Base-by-base conservation (phyloP, 2,113 vertebrate genomes). In the Xenopus laevis region DNA sequence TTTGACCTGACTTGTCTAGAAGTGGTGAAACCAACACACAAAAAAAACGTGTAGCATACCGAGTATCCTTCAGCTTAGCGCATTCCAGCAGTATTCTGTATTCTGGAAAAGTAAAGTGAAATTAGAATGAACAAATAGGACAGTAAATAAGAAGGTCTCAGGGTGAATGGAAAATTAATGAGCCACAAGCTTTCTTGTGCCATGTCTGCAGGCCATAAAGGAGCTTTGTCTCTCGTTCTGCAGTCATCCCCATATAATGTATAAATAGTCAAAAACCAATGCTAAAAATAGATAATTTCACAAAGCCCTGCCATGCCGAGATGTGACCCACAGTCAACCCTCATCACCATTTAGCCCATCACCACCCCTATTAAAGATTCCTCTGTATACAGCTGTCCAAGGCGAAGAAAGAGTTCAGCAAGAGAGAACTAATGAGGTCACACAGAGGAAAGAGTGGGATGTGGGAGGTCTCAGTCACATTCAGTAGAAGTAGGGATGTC, bases 351-450 rank as follows among this genome's bases (percentile, higher is more conserved):
- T 77, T 65, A 68, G 18, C 60, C 23, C 4, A 20, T 55, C 47
- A 21, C 27, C 44, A 55, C 21, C 23, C 7, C 72, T 58, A 60
- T 61, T 74, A 57, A 60, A 17, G n/a, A 44, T 52, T 68, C 61
- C 59, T 76, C 33, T 70, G 74, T 60, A 68, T 64, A 70, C 67
- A 70, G 74, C 74, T 77, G 74, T 64, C 59, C 30, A 77, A 55
- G 70, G 20, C 13, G n/a, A 9, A 46, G 18, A 57, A n/a, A 64
- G 30, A 57, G 67, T 62, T 70, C 50, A 53, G 66, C 20, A 40
- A 64, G 46, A 70, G 64, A 64, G 66, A 77, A 59, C 59, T 64
- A 69, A 70, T 70, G 47, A n/a, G 67, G 67, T 57, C 67, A 77
- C 15, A 17, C 21, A 55, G n/a, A 57, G 60, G 60, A 77, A 70